These are phyloP conservation scores for Zaprionus lachaisei DNA, from an alignment of 1,140 invertebrate species.

Conservation along the genomic window DNA sequence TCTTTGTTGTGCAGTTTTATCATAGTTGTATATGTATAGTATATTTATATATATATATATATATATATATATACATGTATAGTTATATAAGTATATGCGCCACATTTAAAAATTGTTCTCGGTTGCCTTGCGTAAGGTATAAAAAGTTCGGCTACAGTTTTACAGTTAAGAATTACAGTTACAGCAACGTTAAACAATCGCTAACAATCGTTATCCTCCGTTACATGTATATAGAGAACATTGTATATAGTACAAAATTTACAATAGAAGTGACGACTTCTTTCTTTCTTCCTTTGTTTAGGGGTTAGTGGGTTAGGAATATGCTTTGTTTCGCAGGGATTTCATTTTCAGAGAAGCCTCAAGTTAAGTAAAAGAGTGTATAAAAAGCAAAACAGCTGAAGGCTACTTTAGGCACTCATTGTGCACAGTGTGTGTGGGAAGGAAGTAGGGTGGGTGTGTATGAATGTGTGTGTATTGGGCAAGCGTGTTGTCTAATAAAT, in stretches of 20 bases:
- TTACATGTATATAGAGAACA: constrained; percentile 44
- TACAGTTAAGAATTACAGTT: constrained; percentile 70
- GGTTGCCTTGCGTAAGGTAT: constrained; percentile 70
- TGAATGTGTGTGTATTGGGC: constrained; percentile 45
- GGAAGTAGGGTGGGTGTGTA: neutral
- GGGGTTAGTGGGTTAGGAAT: neutral
- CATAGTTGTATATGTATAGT: constrained; percentile 23
- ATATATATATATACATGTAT: constrained; percentile 13
- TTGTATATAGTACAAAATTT: constrained; percentile 83
- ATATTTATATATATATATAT: constrained; percentile 18
- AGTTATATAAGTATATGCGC: constrained; percentile 17
- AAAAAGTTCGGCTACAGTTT: constrained; percentile 73
- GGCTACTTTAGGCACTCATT: constrained; percentile 54
- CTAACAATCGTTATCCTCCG: constrained; percentile 33
- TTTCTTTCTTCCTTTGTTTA: constrained; percentile 6
- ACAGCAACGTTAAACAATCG: constrained; percentile 46
- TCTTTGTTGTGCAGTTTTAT: constrained; percentile 39
- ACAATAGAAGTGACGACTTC: constrained; percentile 72
- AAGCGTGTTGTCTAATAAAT: constrained; percentile 70
- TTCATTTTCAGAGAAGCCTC: constrained; percentile 45
- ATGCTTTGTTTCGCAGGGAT: neutral
- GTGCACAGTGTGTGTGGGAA: constrained; percentile 44
- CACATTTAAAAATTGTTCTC: constrained; percentile 51
- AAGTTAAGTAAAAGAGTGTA: constrained; percentile 52
- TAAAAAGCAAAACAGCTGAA: constrained; percentile 72